Base-by-base conservation (phyloP, 2,797 vertebrate species). In the Rhinichthys osculus region DNA sequence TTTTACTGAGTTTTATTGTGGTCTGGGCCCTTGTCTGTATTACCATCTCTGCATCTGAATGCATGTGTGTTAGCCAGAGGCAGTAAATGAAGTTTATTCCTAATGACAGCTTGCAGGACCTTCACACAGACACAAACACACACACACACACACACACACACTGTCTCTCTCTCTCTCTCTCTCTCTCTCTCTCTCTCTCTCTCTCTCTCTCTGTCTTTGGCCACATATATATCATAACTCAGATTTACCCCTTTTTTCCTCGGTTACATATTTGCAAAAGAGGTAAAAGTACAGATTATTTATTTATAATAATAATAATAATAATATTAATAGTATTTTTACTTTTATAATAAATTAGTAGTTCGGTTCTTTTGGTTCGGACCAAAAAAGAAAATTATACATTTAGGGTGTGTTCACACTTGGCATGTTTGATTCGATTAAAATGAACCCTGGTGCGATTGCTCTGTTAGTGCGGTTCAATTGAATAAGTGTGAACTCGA, bases 71-170 rank as follows among this genome's bases (percentile, higher is more conserved):
- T 72, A 66, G 92, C 93, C 92, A 92, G 92, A 91, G 92, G 91
- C 87, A 83, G 89, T 91, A 92, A 92, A 93, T 94, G 91, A 95
- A 91, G 92, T 92, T 93, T 91, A 95, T 94, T 90, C 87, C 62
- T 27, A 90, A 91, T 93, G 93, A 94, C 94, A 95, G 93, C 92
- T 92, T 87, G 82, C 85, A 91, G 93, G 91, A 92, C 90, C 93
- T 91, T 90, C 89, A 91, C 90, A 90, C 87, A 90, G 90, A 90
- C 89, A 91, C 92, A 91, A 23, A n/a, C 57, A 77, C 21, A 14
- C 13, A 0, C 89, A 91, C 90, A 90, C 87, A 90, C 90, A 90
- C 89, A 91, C 92, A 91, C 19, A n/a, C 57, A 77, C 21, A 14
- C 13, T n/a, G n/a, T n/a, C 44, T 1, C 35, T 19, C 70, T 6